Evolutionary conservation across 2,113 vertebrate genomes (phyloP), one percentile per base, ranked within the genome.

Genomic region (Panthera leo): DNA sequence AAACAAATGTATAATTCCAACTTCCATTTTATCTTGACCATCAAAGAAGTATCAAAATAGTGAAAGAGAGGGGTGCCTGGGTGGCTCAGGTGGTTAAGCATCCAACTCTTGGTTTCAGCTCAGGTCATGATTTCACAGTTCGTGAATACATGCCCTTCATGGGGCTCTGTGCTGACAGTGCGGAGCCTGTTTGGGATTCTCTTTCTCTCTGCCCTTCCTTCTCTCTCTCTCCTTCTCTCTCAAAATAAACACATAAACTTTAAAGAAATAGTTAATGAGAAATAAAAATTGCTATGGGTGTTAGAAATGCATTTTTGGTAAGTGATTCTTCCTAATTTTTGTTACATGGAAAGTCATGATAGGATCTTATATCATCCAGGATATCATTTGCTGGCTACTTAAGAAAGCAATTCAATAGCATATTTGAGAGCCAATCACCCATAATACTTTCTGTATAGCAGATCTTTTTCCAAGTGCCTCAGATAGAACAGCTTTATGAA

Each of bases 1-100:
- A 86, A 85, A 86, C 25, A 82, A 83, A 86, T 55, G 85, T 36
- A 63, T 55, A 71, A 78, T 67, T 78, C 19, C 51, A 78, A 76
- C 39, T 89, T 76, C 34, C 53, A 94, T 78, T 97, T 78, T 84
- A 89, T 88, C 73, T 89, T 89, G 34, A 83, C 45, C 39, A 67
- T 19, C 84, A 29, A 96, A 94, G 34, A 96, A 96, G 42, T 84
- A 85, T 42, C 27, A 92, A 94, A 85, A 65, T 82, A 71, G 36
- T 84, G 53, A 91, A 51, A 39, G 10, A 86, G 42, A 68, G 58
- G 19, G 58, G 58, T 7, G 8, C 21, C 58, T 23, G 58, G 55
- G 21, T 61, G 58, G 7, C 58, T 61, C 58, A 25, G 58, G 8
- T 61, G 58, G 58, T 61, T 61, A 9, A 61, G 58, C 21, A 1